phyloP scores from a whole-genome alignment of 2,113 vertebrate species.

The Melanostigma gelatinosum region DNA sequence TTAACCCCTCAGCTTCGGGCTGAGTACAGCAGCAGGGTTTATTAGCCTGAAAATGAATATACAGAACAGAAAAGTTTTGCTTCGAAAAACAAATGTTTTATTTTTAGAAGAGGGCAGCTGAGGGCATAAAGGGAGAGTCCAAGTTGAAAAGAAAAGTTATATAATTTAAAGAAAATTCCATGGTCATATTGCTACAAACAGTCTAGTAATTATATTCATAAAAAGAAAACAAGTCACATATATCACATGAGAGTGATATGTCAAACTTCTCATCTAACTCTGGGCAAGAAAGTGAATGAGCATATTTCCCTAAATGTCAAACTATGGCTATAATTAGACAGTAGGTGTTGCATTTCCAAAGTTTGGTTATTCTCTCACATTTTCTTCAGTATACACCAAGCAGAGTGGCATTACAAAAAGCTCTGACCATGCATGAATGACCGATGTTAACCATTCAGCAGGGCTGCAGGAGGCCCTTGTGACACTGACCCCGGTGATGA shows the following conservation, averaged over 20 bases:
- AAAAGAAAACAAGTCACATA: neutral
- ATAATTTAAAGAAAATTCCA: neutral
- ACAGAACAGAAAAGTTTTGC: slow-evolving; percentile 40
- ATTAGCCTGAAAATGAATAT: slow-evolving; percentile 36
- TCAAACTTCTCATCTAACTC: neutral
- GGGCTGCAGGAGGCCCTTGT: slow-evolving; percentile 8
- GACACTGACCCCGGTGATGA: slow-evolving; percentile 14
- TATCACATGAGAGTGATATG: neutral
- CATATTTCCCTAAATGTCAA: neutral
- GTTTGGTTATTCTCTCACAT: neutral
- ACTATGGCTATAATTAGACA: neutral
- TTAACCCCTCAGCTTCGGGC: slow-evolving; percentile 69
- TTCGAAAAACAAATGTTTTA: slow-evolving; percentile 58
- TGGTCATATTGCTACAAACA: neutral
- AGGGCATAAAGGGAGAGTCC: slow-evolving; percentile 23
- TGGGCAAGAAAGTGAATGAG: neutral
- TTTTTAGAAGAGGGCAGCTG: slow-evolving; percentile 3
- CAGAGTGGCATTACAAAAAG: slow-evolving; percentile 7
- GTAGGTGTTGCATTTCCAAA: neutral
- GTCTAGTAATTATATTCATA: neutral
- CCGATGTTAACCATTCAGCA: slow-evolving; percentile 27
- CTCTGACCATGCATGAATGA: slow-evolving; percentile 29
- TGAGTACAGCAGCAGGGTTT: slow-evolving; percentile 1
- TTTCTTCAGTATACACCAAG: neutral
- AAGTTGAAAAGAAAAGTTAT: neutral